Evolutionary conservation across 2,888 invertebrate genomes (phyloP).

Genomic region (Rhopalosiphum nymphaeae): DNA sequence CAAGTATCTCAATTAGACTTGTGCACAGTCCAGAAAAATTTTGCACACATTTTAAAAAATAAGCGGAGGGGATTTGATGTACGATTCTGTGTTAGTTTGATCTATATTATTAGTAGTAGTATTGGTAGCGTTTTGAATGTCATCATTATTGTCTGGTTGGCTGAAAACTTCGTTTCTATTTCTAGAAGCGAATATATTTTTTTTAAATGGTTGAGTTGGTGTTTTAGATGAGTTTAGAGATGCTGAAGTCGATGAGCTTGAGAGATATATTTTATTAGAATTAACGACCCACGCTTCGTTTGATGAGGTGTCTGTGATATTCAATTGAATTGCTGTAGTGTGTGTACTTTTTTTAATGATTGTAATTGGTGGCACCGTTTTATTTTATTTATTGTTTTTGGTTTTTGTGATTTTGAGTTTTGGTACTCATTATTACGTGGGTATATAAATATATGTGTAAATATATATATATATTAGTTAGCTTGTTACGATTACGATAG

Average conservation of each 20-base stretch:
- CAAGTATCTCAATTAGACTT: background rate
- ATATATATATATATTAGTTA: background rate
- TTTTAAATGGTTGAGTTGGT: constrained; percentile 7
- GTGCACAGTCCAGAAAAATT: background rate
- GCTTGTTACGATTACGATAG: background rate
- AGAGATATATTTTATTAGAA: background rate
- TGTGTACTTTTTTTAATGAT: background rate
- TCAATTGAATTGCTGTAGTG: background rate
- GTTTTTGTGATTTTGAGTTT: background rate
- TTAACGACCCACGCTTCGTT: background rate
- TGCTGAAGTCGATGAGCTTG: background rate
- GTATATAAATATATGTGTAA: background rate
- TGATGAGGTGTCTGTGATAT: background rate
- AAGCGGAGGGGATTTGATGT: background rate
- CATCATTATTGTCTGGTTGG: background rate
- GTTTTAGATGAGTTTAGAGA: background rate
- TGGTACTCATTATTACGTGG: background rate
- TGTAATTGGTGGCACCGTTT: background rate
- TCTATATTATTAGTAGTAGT: background rate
- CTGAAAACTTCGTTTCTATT: background rate
- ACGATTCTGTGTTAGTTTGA: background rate
- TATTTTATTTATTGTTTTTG: background rate
- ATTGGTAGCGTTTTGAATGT: background rate
- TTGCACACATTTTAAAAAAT: background rate
- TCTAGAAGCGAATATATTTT: background rate